Base-by-base conservation (phyloP, 2,888 invertebrate genomes). In the Lydus trimaculatus region DNA sequence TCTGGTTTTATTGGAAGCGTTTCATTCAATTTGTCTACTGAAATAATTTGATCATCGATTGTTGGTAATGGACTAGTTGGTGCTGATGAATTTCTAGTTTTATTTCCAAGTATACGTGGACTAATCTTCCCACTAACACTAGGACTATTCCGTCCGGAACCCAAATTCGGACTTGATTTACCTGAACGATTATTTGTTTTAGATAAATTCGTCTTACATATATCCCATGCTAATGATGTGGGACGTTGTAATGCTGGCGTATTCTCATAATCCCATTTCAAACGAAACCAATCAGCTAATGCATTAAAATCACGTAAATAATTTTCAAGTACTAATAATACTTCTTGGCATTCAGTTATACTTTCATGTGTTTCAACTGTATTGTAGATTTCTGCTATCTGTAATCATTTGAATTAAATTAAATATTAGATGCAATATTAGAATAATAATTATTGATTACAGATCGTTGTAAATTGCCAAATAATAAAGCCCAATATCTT, bases 331-430 rank as follows among this genome's bases (percentile, higher is more conserved):
- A 98, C 97, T 82, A 98, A 87, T 72, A 98, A 94, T 1, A 96
- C 97, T 88, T 99, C 98, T 90, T 98, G 93, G 87, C 98, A 98
- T 85, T 98, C 97, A 0, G 94, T 92, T 75, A 96, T 90, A 84
- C 95, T 97, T 83, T 97, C 97, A 84, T 98, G 97, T 71, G 93
- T 91, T 85, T 98, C 97, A 69, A 98, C 98, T 0, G 97, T 97
- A 83, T 94, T 95, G 85, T 98, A 98, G 73, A 99, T 96, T 85
- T 97, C 97, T 77, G 97, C 96, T 58, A 97, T 86, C 90, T 90
- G 82, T 43, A 82, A 81, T 68, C 5, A n/a, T 17, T 17, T 17
- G 5, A 7, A 43, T n/a, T n/a, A n/a, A n/a, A n/a, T n/a, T n/a
- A n/a, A n/a, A n/a, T n/a, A n/a, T n/a, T 13, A 5, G 5, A 43